phyloP scores from a whole-genome alignment of 1,140 invertebrate genomes.

The Pantala flavescens region DNA sequence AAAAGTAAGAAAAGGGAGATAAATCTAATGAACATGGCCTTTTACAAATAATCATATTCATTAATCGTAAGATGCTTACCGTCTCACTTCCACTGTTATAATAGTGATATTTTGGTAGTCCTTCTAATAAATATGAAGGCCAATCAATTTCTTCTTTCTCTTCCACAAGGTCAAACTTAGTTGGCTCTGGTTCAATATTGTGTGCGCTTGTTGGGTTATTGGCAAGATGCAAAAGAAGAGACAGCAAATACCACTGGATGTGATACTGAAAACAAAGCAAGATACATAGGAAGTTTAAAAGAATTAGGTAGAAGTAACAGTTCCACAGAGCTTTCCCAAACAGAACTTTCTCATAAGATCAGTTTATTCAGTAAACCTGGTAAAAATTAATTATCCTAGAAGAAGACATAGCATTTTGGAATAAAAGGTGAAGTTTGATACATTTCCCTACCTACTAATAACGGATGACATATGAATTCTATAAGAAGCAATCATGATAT shows the following conservation, averaged over 20 bases:
- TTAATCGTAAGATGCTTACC: constrained; percentile 25
- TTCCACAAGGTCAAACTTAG: constrained; percentile 25
- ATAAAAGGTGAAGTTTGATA: too few species aligned
- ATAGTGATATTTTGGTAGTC: constrained; percentile 31
- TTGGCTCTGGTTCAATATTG: constrained; percentile 19
- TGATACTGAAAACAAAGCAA: constrained; percentile 35
- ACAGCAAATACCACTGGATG: constrained; percentile 35
- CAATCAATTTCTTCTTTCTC: constrained; percentile 35
- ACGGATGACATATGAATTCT: too few species aligned
- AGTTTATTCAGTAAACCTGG: too few species aligned
- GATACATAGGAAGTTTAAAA: background rate
- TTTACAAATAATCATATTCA: background rate
- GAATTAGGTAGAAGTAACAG: too few species aligned
- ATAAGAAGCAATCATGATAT: too few species aligned
- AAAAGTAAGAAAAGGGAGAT: too few species aligned
- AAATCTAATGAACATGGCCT: too few species aligned
- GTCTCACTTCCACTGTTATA: constrained; percentile 32
- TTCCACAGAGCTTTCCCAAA: too few species aligned
- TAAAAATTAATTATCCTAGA: too few species aligned
- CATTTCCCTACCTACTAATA: too few species aligned
- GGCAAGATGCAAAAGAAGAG: constrained; percentile 32
- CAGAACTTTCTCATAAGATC: too few species aligned
- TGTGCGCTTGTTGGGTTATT: constrained; percentile 30
- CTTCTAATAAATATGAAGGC: constrained; percentile 36
- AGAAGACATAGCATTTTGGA: too few species aligned